These are phyloP conservation scores for Kryptolebias marmoratus DNA, from an alignment of 2,113 vertebrate genomes.

Conservation along the genomic window DNA sequence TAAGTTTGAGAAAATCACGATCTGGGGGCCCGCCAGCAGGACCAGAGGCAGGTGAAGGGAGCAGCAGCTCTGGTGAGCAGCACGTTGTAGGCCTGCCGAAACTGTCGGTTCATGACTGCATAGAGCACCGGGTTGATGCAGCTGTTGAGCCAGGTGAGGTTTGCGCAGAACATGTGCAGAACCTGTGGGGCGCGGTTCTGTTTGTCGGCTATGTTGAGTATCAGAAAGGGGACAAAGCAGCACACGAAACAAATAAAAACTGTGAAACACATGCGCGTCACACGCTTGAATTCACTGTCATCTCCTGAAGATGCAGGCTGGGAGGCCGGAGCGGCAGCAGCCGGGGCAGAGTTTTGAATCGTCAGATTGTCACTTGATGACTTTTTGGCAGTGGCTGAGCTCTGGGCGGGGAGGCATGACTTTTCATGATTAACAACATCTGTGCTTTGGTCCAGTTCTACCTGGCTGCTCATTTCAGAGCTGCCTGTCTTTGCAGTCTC, in stretches of 20 bases:
- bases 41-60: conserved; percentile 61
- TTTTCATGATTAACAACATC: conserved; percentile 8
- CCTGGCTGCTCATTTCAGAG: conserved; percentile 73
- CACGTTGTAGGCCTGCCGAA: conserved; percentile 82
- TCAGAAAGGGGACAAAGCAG: conserved; percentile 85
- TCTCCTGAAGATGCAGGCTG: conserved; percentile 66
- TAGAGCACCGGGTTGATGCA: conserved; percentile 90
- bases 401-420: neutral
- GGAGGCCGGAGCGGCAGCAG: conserved; percentile 22
- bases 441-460: conserved; percentile 28
- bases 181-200: conserved; percentile 81
- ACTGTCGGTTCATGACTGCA: conserved; percentile 88
- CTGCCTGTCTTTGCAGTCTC: conserved; percentile 67
- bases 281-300: conserved; percentile 82
- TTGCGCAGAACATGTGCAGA: conserved; percentile 88
- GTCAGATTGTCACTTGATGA: conserved; percentile 7
- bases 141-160: conserved; percentile 90
- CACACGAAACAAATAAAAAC: conserved; percentile 81
- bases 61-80: conserved; percentile 67
- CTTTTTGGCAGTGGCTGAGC: neutral
- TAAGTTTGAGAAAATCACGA: conserved; percentile 4
- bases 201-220: conserved; percentile 85
- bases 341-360: neutral
- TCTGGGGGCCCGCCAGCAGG: neutral
- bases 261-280: conserved; percentile 51